phyloP scores from a whole-genome alignment of 2,888 invertebrate species.

The Cephus nigrinus region DNA sequence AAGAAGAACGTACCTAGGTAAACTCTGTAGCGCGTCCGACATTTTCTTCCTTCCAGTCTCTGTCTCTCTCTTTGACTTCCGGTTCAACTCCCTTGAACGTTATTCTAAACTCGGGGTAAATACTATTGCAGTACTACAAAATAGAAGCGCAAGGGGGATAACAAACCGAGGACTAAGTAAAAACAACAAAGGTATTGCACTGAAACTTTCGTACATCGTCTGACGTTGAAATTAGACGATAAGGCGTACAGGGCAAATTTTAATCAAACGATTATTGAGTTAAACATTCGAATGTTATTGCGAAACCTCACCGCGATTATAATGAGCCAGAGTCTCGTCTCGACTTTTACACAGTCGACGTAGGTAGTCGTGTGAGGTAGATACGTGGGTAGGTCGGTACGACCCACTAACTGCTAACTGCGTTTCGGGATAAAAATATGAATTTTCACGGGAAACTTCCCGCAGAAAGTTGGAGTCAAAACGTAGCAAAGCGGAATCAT shows the following conservation, averaged over 20 bases:
- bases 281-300: slow-evolving; percentile 54
- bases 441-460: neutral
- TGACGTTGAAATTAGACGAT: slow-evolving; percentile 51
- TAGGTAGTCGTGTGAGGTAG: neutral
- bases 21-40: neutral
- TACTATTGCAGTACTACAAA: too few species aligned
- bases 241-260: slow-evolving; percentile 38
- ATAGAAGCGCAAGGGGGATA: neutral
- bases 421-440: neutral
- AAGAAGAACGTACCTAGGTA: neutral
- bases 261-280: slow-evolving; percentile 57
- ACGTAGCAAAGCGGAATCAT: neutral
- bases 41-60: neutral
- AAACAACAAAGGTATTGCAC: slow-evolving; percentile 32
- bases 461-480: neutral
- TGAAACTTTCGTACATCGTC: slow-evolving; percentile 48
- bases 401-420: neutral
- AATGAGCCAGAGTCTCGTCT: slow-evolving; percentile 12
- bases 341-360: slow-evolving; percentile 24
- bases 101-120: too few species aligned
- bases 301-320: slow-evolving; percentile 10
- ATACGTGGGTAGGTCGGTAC: neutral
- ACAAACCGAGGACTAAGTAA: slow-evolving; percentile 2
- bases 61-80: neutral
- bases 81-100: neutral